Evolutionary conservation across 2,888 invertebrate genomes (phyloP), one percentile per base, ranked within the genome.

Genomic region (Cryptus armator): DNA sequence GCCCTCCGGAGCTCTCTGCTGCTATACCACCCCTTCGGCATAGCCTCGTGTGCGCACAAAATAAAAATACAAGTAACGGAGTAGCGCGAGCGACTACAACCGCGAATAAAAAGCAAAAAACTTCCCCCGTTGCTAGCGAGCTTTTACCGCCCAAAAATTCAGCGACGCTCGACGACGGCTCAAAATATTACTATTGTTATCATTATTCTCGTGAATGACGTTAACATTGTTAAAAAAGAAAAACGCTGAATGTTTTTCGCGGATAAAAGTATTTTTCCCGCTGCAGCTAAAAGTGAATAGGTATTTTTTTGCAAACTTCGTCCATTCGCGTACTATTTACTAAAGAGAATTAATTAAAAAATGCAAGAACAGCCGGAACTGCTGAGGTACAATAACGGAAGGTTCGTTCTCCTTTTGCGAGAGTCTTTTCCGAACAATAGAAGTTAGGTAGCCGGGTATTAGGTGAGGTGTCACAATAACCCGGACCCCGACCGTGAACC

Each of bases 391-490:
- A 53, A 37, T 37, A 37, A 37, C 37, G 37, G 37, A 37, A 37
- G 37, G n/a, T 14, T 37, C 1, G 14, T 43, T n/a, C n/a, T n/a
- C n/a, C 10, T 12, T 19, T 1, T 12, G 43, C n/a, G 84, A 76
- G 83, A 85, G 83, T 85, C 87, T 74, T 80, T 72, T 83, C 75
- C 84, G 83, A 85, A 85, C 64, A 62, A 62, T 62, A 2, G n/a
- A 59, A 32, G 14, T n/a, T 53, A 44, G 43, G 68, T 64, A 56
- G 64, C 16, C 44, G 10, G 70, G 67, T 66, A 81, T 85, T 68
- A 80, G 76, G 62, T 44, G 71, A 82, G 48, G 85, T 83, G 79
- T 82, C 80, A 81, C 74, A 77, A 85, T 84, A 81, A 84, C 76
- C 81, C 5, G 62, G 46, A 82, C 48, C 56, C 71, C 71, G 64